phyloP scores from a whole-genome alignment of 2,113 vertebrate species.

The Thomomys bottae region DNA sequence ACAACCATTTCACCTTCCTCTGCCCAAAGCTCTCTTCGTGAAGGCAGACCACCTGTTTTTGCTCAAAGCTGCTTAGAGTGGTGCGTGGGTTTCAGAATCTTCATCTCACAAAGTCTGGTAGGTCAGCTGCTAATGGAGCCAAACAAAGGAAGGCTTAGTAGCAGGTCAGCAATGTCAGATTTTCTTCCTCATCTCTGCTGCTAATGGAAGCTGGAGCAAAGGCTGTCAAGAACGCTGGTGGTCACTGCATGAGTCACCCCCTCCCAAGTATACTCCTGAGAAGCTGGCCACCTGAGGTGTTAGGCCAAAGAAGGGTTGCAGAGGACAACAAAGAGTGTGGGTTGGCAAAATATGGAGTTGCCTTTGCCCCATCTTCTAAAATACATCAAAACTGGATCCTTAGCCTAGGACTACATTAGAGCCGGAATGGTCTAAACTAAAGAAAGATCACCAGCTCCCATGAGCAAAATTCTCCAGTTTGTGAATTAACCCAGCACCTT shows the following conservation, averaged over 20 bases:
- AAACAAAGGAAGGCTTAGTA: conserved; percentile 1
- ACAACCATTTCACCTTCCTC: conserved; percentile 32
- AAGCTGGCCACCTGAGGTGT: background rate
- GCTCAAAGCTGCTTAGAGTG: conserved; percentile 10
- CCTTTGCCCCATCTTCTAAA: background rate
- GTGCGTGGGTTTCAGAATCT: background rate
- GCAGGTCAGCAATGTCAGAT: background rate
- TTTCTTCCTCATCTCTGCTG: background rate
- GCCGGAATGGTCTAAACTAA: background rate
- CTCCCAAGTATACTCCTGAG: background rate
- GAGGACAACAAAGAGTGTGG: background rate
- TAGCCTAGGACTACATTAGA: background rate
- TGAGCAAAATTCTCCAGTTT: background rate
- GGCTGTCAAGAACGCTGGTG: fast-evolving
- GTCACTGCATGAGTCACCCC: fast-evolving
- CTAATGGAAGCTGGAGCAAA: conserved; percentile 9
- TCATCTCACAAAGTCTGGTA: background rate
- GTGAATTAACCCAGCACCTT: background rate
- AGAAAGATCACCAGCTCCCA: background rate
- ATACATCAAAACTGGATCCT: background rate
- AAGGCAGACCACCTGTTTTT: background rate
- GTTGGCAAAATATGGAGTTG: background rate
- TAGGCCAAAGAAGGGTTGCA: background rate
- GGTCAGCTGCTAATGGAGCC: conserved; percentile 56
- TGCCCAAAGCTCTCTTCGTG: background rate